These are phyloP conservation scores for Norana najaformis DNA, from an alignment of 2,888 invertebrate species.

Conservation along the genomic window DNA sequence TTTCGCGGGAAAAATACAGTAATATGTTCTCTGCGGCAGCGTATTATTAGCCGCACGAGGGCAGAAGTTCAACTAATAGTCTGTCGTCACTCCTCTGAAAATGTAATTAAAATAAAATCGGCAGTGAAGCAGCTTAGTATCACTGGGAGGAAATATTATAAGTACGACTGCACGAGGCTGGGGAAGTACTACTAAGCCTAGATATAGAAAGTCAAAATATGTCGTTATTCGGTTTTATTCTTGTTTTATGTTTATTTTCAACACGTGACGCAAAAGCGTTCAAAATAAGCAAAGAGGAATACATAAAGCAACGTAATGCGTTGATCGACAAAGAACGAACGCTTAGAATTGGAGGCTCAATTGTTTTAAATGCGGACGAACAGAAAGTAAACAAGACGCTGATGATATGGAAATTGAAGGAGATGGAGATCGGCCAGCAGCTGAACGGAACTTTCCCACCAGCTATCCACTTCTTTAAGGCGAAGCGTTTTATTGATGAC, in stretches of 20 bases:
- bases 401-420: constrained; percentile 45
- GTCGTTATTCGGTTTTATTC: background rate
- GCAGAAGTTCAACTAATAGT: too few relatives aligned
- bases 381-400: constrained; percentile 45
- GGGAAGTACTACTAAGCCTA: background rate
- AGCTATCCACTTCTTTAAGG: constrained; percentile 42
- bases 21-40: too few relatives aligned
- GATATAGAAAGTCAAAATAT: background rate
- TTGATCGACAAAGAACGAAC: constrained; percentile 44
- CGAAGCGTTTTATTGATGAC: constrained; percentile 45
- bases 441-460: constrained; percentile 38
- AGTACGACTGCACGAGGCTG: background rate
- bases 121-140: too few relatives aligned
- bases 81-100: too few relatives aligned
- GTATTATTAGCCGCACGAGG: too few relatives aligned
- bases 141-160: too few relatives aligned
- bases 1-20: too few relatives aligned
- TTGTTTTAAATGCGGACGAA: constrained; percentile 46
- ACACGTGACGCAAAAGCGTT: background rate
- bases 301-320: constrained; percentile 29
- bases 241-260: background rate
- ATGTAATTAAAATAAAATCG: too few relatives aligned
- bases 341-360: constrained; percentile 45
- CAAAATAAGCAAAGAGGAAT: constrained; percentile 26
- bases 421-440: constrained; percentile 24